Conservation (phyloP, 1,140 invertebrate species). For the Drosophila mauritiana region DNA sequence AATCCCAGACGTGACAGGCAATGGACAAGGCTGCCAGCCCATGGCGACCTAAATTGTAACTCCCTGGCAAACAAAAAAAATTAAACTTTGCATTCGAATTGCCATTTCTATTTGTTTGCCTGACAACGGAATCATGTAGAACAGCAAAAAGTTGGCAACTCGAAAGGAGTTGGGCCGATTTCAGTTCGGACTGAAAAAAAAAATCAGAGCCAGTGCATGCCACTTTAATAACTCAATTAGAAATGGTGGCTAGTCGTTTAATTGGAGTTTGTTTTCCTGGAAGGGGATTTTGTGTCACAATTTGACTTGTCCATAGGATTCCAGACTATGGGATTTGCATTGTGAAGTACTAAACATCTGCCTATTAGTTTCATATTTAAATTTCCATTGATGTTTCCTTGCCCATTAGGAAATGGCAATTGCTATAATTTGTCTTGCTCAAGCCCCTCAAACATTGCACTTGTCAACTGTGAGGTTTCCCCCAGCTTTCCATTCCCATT, state of each 20-base stretch:
- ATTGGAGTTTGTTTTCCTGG: not conserved
- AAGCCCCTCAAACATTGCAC: not conserved
- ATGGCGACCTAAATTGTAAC: constrained; percentile 68
- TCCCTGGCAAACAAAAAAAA: constrained; percentile 43
- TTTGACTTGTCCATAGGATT: not conserved
- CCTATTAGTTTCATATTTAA: not conserved
- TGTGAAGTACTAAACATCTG: not conserved
- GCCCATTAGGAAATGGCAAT: constrained; percentile 7
- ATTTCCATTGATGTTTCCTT: not conserved
- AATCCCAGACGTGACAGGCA: constrained; percentile 54
- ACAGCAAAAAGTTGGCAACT: constrained; percentile 28
- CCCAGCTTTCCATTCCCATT: constrained; percentile 3
- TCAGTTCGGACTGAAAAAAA: constrained; percentile 10
- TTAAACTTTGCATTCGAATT: constrained; percentile 71
- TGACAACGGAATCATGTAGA: constrained; percentile 26
- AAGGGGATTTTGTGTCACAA: not conserved
- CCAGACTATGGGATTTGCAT: too few relatives aligned
- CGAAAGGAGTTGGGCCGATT: constrained; percentile 17
- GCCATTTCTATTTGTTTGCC: constrained; percentile 73
- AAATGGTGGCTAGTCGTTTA: not conserved
- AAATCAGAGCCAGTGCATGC: constrained; percentile 34
- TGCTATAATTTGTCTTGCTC: constrained; percentile 23
- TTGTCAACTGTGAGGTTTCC: constrained; percentile 4
- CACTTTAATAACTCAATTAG: constrained; percentile 27
- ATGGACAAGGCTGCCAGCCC: constrained; percentile 53